Percentiles rank a stretch among this genome's conserved stretches.
These are phyloP conservation scores for Pristis pectinata DNA, from an alignment of 2,797 vertebrate genomes.

Conservation along the genomic window DNA sequence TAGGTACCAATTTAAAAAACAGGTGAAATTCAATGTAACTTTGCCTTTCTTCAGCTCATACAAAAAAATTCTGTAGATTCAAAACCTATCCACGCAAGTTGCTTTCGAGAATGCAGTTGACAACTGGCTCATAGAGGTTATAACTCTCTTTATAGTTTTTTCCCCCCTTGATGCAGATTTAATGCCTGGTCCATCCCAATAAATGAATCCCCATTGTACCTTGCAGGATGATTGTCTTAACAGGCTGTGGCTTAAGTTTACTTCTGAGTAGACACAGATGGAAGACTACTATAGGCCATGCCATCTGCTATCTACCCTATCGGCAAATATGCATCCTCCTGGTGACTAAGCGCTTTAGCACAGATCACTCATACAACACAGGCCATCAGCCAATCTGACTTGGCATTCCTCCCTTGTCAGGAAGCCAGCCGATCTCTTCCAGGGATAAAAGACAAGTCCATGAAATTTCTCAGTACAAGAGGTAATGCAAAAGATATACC, in stretches of 20 bases:
- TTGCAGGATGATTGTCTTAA: neutral
- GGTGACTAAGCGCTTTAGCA: neutral
- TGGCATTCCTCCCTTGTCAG: slow-evolving; percentile 29
- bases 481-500: neutral
- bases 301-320: slow-evolving; percentile 15
- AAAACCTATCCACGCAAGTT: neutral
- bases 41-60: neutral
- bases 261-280: slow-evolving; percentile 28
- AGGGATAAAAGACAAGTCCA: neutral
- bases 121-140: neutral
- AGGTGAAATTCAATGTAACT: neutral
- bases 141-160: neutral
- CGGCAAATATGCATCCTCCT: neutral
- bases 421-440: neutral
- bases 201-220: neutral
- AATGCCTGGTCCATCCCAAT: neutral
- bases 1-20: neutral
- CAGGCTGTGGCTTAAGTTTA: slow-evolving; percentile 14
- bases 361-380: slow-evolving; percentile 27
- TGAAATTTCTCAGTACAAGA: neutral
- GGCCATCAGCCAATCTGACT: neutral
- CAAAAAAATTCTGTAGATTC: neutral
- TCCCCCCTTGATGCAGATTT: neutral
- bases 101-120: neutral
- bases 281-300: slow-evolving; percentile 5